Percentiles rank a stretch among this genome's conserved stretches.
Conservation (phyloP, 2,113 vertebrate species). For the Charadrius vociferus region DNA sequence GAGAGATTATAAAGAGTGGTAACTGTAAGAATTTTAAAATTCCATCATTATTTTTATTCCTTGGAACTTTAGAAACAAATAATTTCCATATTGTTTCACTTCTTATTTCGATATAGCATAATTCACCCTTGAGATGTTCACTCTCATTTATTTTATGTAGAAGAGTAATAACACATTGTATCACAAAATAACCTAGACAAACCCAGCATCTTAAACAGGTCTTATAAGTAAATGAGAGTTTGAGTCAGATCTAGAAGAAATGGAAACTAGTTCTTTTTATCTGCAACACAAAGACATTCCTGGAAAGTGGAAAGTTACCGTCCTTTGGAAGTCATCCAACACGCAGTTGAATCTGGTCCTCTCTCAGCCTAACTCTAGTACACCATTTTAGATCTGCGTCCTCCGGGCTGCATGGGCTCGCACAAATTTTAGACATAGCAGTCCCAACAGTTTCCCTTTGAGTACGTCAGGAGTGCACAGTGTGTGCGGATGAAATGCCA, state of each 20-base stretch:
- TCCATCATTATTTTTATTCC: background rate
- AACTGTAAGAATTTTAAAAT: background rate
- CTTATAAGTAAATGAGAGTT: background rate
- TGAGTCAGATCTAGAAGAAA: background rate
- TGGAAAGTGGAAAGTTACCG: background rate
- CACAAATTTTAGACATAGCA: background rate
- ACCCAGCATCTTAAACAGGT: background rate
- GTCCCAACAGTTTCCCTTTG: background rate
- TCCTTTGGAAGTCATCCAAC: background rate
- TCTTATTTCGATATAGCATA: background rate
- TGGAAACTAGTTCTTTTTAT: background rate
- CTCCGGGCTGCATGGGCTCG: background rate
- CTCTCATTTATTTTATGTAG: background rate
- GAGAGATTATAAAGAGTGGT: background rate
- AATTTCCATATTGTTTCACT: background rate
- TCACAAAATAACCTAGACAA: background rate
- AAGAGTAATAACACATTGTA: background rate
- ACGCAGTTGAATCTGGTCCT: background rate
- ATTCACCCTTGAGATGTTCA: background rate
- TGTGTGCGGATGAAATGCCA: background rate
- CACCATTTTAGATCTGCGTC: background rate
- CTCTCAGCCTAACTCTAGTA: background rate
- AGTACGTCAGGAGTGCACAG: background rate
- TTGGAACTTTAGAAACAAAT: background rate
- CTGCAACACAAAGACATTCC: background rate